A percentile compares a stretch with the other conserved stretches of the same genome.
Conservation (phyloP, 2,888 invertebrate species). For the Pomacea canaliculata region DNA sequence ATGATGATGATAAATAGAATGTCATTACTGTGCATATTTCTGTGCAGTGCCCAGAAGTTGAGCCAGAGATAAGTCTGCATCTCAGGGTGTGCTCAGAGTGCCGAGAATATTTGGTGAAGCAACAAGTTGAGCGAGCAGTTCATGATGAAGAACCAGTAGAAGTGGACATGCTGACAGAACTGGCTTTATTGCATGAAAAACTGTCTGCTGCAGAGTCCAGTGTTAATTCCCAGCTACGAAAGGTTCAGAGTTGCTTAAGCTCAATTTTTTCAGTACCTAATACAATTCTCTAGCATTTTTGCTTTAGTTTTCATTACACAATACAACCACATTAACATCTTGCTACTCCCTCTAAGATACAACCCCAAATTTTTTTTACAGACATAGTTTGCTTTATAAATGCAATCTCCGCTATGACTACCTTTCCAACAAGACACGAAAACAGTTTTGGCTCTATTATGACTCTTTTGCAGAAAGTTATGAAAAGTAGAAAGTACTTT, state of each 20-base stretch:
- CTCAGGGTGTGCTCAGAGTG: constrained; percentile 53
- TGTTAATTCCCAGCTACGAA: constrained; percentile 40
- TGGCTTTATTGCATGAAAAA: constrained; percentile 37
- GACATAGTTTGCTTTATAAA: too few species aligned
- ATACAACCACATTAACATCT: too few species aligned
- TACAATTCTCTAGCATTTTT: too few species aligned
- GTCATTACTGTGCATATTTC: background rate
- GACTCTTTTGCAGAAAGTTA: too few species aligned
- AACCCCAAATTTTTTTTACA: too few species aligned
- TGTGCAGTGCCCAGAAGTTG: constrained; percentile 55
- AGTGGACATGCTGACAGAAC: constrained; percentile 38
- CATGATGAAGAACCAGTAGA: constrained; percentile 31
- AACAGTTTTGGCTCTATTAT: too few species aligned
- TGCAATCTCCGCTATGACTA: too few species aligned
- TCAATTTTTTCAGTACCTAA: constrained; percentile 6
- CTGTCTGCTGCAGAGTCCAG: constrained; percentile 37
- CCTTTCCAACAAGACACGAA: too few species aligned
- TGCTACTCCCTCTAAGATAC: too few species aligned
- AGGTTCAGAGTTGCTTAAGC: constrained; percentile 34
- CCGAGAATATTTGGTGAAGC: constrained; percentile 39
- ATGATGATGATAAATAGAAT: too few species aligned
- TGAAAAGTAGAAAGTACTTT: too few species aligned
- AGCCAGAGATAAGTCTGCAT: constrained; percentile 58
- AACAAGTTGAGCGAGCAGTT: constrained; percentile 37
- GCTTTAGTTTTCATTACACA: too few species aligned